These are phyloP conservation scores for Phengaris alcon DNA, from an alignment of 2,888 invertebrate species.

Conservation along the genomic window DNA sequence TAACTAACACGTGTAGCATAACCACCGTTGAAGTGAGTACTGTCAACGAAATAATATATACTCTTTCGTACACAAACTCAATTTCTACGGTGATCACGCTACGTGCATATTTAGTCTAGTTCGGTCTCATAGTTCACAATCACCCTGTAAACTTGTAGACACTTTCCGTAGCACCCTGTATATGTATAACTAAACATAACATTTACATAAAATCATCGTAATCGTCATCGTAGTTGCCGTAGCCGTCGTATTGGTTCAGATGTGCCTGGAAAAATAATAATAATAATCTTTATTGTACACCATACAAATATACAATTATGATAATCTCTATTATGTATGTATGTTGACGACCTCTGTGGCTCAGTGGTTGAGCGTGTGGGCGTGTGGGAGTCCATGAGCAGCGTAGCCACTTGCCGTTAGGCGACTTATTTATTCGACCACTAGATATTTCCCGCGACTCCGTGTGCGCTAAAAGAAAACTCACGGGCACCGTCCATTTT, in stretches of 20 bases:
- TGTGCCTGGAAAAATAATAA: constrained; percentile 75
- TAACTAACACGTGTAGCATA: background rate
- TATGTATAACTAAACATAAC: constrained; percentile 6
- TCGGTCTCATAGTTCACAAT: background rate
- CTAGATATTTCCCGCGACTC: too few species aligned
- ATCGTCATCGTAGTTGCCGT: constrained; percentile 83
- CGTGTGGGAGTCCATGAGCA: too few species aligned
- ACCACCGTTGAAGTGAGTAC: background rate
- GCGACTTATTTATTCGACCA: too few species aligned
- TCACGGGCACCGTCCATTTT: too few species aligned
- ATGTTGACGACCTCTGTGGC: too few species aligned
- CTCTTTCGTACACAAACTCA: background rate
- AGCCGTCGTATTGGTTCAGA: constrained; percentile 83
- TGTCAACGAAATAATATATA: background rate
- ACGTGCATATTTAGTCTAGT: background rate
- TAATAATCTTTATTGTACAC: too few species aligned
- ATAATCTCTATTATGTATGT: too few species aligned
- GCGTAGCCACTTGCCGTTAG: too few species aligned
- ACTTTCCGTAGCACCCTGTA: constrained; percentile 9
- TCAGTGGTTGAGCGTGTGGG: too few species aligned
- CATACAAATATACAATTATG: too few species aligned
- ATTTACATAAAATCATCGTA: constrained; percentile 90
- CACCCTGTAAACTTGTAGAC: constrained; percentile 15
- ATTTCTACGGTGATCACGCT: background rate
- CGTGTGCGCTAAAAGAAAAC: too few species aligned